Evolutionary conservation across 1,140 invertebrate species (phyloP).

Genomic region (Whitmania pigra): DNA sequence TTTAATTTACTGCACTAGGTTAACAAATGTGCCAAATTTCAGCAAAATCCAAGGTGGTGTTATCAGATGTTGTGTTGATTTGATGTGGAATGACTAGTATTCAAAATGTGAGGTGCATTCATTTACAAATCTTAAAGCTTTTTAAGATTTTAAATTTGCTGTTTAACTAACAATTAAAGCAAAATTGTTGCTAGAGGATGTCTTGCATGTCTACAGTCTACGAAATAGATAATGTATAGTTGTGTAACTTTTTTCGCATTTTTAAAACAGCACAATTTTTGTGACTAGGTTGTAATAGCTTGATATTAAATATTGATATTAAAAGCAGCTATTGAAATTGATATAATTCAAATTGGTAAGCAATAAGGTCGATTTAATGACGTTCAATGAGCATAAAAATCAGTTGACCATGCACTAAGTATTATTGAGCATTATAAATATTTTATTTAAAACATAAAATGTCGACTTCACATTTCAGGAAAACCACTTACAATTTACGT

Average conservation of each 20-base stretch:
- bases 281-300: too few species aligned
- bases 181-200: too few species aligned
- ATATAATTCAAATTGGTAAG: neutral
- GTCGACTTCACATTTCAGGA: neutral
- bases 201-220: too few species aligned
- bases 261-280: neutral
- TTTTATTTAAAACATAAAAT: neutral
- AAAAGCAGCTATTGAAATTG: too few species aligned
- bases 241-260: neutral
- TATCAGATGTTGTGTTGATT: too few species aligned
- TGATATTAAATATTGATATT: too few species aligned
- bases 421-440: neutral
- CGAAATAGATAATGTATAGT: neutral
- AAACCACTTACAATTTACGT: neutral
- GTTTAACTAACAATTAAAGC: neutral
- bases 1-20: too few species aligned
- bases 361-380: neutral
- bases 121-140: neutral
- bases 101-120: neutral
- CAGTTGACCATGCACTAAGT: too few species aligned
- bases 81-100: too few species aligned
- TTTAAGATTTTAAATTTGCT: neutral
- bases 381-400: too few species aligned
- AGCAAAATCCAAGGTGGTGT: too few species aligned
- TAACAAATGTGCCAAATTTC: too few species aligned